These are phyloP conservation scores for Andrena bucephala DNA, from an alignment of 2,888 invertebrate species.

Conservation along the genomic window DNA sequence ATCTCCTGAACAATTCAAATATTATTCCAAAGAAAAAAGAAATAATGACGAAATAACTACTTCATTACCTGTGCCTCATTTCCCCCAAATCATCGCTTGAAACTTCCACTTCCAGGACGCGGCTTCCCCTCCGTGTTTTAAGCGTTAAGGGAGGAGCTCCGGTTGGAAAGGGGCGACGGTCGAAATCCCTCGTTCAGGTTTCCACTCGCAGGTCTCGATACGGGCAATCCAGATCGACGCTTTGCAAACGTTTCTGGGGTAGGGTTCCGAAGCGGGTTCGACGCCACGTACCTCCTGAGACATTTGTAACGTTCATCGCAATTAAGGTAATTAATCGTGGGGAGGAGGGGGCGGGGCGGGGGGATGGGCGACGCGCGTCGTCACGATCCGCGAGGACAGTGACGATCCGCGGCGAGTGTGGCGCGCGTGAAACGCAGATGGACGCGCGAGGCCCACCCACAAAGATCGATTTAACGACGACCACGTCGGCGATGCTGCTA, in stretches of 20 bases:
- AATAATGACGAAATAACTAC: not conserved
- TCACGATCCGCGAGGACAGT: slow-evolving; percentile 57
- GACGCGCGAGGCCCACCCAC: slow-evolving; percentile 65
- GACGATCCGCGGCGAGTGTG: slow-evolving; percentile 61
- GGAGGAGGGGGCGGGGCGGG: slow-evolving; percentile 18
- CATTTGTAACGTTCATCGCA: slow-evolving; percentile 83
- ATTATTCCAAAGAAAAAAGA: not conserved
- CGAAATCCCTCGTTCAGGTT: slow-evolving; percentile 7
- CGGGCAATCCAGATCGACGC: slow-evolving; percentile 55
- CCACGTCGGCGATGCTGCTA: slow-evolving; percentile 51
- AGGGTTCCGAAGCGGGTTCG: slow-evolving; percentile 50
- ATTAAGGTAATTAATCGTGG: slow-evolving; percentile 79
- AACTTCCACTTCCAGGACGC: not conserved
- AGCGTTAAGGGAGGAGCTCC: slow-evolving; percentile 7
- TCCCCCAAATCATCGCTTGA: not conserved
- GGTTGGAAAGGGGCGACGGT: not conserved
- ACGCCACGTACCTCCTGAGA: slow-evolving; percentile 77
- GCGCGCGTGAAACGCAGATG: slow-evolving; percentile 55
- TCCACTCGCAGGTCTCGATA: slow-evolving; percentile 11
- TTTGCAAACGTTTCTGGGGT: slow-evolving; percentile 84
- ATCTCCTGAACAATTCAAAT: not conserved
- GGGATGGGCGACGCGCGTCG: slow-evolving; percentile 53
- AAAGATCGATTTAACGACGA: slow-evolving; percentile 61
- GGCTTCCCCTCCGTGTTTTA: slow-evolving; percentile 17
- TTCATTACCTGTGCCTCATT: not conserved